Evolutionary conservation across 2,888 invertebrate genomes (phyloP).

Genomic region (Eumacrocentrus americanus): DNA sequence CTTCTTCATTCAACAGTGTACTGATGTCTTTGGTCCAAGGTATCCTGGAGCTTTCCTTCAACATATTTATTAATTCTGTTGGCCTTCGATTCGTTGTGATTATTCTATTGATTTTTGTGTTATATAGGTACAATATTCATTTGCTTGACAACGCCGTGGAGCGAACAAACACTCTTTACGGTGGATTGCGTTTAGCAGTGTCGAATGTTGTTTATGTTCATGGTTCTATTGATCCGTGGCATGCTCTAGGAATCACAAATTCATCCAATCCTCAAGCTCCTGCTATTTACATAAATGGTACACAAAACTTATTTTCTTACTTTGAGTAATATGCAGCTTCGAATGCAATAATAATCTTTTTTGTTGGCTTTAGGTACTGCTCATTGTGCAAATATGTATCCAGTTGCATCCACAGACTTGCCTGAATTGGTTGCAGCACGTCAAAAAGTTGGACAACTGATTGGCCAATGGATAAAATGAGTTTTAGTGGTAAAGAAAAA

Average conservation of each 20-base stretch:
- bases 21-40: slow-evolving; percentile 81
- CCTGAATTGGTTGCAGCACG: slow-evolving; percentile 74
- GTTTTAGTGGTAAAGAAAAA: no score
- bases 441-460: slow-evolving; percentile 66
- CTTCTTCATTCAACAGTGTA: slow-evolving; percentile 82
- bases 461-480: slow-evolving; percentile 66
- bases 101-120: no score
- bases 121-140: slow-evolving; percentile 64
- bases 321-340: slow-evolving; percentile 1
- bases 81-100: no score
- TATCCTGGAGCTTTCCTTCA: no score
- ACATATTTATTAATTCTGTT: no score
- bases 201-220: slow-evolving; percentile 84
- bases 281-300: slow-evolving; percentile 78
- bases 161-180: slow-evolving; percentile 81
- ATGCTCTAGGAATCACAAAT: slow-evolving; percentile 75
- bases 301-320: slow-evolving; percentile 16
- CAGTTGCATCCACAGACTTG: slow-evolving; percentile 71
- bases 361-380: slow-evolving; percentile 76
- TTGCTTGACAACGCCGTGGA: slow-evolving; percentile 69
- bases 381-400: slow-evolving; percentile 94
- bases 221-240: slow-evolving; percentile 90
- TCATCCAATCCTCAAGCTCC: slow-evolving; percentile 67
- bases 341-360: not conserved
- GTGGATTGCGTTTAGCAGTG: slow-evolving; percentile 73